These are phyloP conservation scores for Rhinogobius similis DNA, from an alignment of 2,113 vertebrate genomes.

Conservation along the genomic window DNA sequence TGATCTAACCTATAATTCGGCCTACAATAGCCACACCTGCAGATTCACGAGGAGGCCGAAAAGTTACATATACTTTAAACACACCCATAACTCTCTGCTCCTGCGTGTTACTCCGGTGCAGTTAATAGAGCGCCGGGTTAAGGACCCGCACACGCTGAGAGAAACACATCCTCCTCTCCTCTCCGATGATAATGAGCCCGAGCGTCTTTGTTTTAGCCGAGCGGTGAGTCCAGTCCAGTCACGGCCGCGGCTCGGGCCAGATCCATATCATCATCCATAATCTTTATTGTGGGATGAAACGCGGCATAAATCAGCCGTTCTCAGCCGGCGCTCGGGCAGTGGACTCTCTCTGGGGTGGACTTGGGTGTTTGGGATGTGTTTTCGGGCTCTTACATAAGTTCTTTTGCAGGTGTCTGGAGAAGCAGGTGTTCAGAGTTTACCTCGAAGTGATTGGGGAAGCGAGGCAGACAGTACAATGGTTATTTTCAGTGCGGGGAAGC, in stretches of 20 bases:
- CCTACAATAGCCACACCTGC: too few relatives aligned
- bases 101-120: slow-evolving; percentile 55
- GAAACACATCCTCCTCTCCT: background rate
- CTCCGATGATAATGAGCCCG: background rate
- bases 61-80: too few relatives aligned
- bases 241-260: slow-evolving; percentile 64
- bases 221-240: slow-evolving; percentile 61
- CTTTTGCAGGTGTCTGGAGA: slow-evolving; percentile 22
- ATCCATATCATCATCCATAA: slow-evolving; percentile 79
- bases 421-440: slow-evolving; percentile 26
- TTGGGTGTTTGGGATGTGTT: slow-evolving; percentile 5
- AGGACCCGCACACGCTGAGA: slow-evolving; percentile 19
- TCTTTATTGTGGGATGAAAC: slow-evolving; percentile 79
- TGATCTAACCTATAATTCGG: too few relatives aligned
- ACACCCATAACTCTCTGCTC: slow-evolving; percentile 30
- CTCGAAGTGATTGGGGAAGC: slow-evolving; percentile 24
- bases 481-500: background rate
- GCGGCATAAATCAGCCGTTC: slow-evolving; percentile 74
- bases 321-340: slow-evolving; percentile 43
- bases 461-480: background rate
- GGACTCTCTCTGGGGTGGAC: too few relatives aligned
- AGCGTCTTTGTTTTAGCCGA: background rate
- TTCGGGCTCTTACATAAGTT: slow-evolving; percentile 26
- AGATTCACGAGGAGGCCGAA: too few relatives aligned
- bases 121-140: slow-evolving; percentile 63